phyloP scores from a whole-genome alignment of 2,888 invertebrate genomes.

The Andricus quercusramuli region DNA sequence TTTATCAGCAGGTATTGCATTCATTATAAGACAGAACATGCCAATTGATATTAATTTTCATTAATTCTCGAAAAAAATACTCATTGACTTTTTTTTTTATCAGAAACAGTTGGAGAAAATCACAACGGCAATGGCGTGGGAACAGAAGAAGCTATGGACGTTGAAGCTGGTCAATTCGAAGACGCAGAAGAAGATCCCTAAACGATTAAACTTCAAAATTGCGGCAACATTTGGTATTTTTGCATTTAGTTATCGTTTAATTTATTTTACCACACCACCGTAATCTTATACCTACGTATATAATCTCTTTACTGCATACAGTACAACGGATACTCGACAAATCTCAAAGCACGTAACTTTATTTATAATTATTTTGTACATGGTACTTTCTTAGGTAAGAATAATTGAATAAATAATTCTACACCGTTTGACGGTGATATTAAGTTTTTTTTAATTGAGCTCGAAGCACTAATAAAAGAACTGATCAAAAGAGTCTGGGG shows the following conservation, averaged over 20 bases:
- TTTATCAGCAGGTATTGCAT: conserved; percentile 68
- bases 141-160: conserved; percentile 78
- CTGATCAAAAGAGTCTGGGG: conserved; percentile 37
- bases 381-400: conserved; percentile 72
- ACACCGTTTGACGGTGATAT: conserved; percentile 33
- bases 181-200: conserved; percentile 81
- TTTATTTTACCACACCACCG: conserved; percentile 62
- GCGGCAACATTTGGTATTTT: conserved; percentile 60
- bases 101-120: conserved; percentile 76
- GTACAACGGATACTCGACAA: conserved; percentile 60
- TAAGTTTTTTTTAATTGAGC: conserved; percentile 10
- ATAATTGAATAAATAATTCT: conserved; percentile 65
- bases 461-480: conserved; percentile 43
- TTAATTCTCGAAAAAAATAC: neutral
- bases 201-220: conserved; percentile 51
- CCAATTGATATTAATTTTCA: neutral
- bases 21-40: neutral
- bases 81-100: conserved; percentile 61
- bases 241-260: conserved; percentile 71
- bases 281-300: conserved; percentile 64
- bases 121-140: conserved; percentile 74
- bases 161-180: conserved; percentile 81
- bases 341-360: conserved; percentile 71
- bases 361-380: conserved; percentile 78
- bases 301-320: conserved; percentile 63